Base-by-base conservation (phyloP, 2,797 vertebrate species). In the Dryobates pubescens region DNA sequence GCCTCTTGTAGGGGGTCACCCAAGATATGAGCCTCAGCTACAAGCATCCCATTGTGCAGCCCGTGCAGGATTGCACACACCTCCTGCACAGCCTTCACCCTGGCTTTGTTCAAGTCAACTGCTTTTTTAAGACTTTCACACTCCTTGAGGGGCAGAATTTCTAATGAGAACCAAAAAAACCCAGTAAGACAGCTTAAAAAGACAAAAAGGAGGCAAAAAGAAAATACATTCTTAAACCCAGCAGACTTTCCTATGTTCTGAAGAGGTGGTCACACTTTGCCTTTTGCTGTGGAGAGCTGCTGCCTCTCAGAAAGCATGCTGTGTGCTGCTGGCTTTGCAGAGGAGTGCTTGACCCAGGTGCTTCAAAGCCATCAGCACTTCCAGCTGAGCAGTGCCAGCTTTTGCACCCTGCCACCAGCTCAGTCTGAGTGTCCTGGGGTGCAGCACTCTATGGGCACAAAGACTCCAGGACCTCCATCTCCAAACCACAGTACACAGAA, bases 361-460 rank as follows among this genome's bases (percentile, higher is more conserved):
- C 57, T 89, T 34, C 72, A 29, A 45, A 68, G 64, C 41, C 47
- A 26, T 10, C 1, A 2, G 49, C 53, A 43, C 59, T 71, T 70
- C 29, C 45, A 64, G 14, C 18, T 13, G 4, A 13, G 57, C 36
- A 34, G 57, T 2, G 8, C 20, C 51, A 9, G 17, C 34, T 45
- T n/a, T 51, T 1, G 4, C 16, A 32, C 51, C 1, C 1, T 0
- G 2, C 14, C 2, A 5, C 34, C 8, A 5, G 6, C 72, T 11
- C 8, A 6, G 43, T 22, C 45, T 29, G 24, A 30, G 36, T 34
- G 24, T 24, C 53, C 36, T 2, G 3, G 17, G 24, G 7, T 2
- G 3, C 8, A 24, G 32, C 14, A 3, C 1, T 3, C 51, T 2
- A 1, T 8, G 9, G 12, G 4, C 38, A 57, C 1, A 0, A 32